Evolutionary conservation across 92 coral and sea anemone species (phyloP), one percentile per base, ranked within the genome.

Genomic region (Siderastrea siderea): DNA sequence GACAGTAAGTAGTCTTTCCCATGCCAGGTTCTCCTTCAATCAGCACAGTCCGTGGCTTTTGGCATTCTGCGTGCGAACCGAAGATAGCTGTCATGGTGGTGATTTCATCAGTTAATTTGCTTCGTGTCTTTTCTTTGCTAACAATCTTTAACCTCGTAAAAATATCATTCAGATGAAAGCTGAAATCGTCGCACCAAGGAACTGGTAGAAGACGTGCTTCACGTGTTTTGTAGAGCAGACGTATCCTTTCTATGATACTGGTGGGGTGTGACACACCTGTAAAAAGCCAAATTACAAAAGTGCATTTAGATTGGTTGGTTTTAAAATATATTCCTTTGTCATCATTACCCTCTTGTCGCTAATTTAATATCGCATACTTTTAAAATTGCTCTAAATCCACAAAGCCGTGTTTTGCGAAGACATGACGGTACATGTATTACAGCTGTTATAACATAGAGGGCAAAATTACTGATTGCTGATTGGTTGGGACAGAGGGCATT

Each of bases 171-270:
- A 65, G 9, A 65, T n/a, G 70, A 65, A 65, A 65, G 70, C 70
- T 65, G 70, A 65, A n/a, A 19, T 65, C 70, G 38, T 55, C 61
- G 38, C 70, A 65, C 70, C 70, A 65, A 6, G 70, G 70, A 65
- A 65, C 7, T 4, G 70, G 70, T 12, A n/a, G 10, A 65, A 65
- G 70, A 17, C 46, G 70, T 65, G 5, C 46, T 65, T 65, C 70
- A 65, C 70, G 47, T n/a, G 9, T 65, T 17, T 65, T 65, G 70
- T 65, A 65, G 47, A 65, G 70, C 70, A 17, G 70, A 19, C 70
- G 70, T 45, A 65, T 65, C 38, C 70, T 65, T 65, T 65, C 70
- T 65, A 65, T 65, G 47, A 65, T 65, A 65, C 9, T 3, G 70
- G 46, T 12, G 5, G 70, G 70, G 38, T 65, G 19, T 17, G 70